Base-by-base conservation (phyloP, 2,113 vertebrate species). In the Erpornis zantholeuca region DNA sequence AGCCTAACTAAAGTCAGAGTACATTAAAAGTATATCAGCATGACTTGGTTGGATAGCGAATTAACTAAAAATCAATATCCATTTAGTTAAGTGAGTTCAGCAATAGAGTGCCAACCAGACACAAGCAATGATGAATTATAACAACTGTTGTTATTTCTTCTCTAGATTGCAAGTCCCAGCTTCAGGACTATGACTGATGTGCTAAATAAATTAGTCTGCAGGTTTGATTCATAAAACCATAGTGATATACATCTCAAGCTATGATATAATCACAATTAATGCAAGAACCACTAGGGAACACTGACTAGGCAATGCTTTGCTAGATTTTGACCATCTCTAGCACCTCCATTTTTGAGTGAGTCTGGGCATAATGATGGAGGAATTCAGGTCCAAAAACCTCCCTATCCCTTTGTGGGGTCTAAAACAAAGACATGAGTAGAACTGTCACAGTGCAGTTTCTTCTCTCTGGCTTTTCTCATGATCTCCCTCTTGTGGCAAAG, bases 401-500 rank as follows among this genome's bases (percentile, higher is more conserved):
- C 24, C 29, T 38, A 7, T 59, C 8, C 27, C 6, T 88, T 52
- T 33, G 33, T 9, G 23, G 19, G 4, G 11, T 19, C 52, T 60
- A 20, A 60, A 82, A 73, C 2, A 3, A 85, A 95, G 36, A 28
- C 7, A 28, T 0, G 7, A 92, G 7, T 49, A 61, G 53, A 89
- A 53, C 7, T 3, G 18, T 6, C 35, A 54, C 9, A 1, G 7
- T 3, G 13, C 10, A 20, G 13, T 42, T 90, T 83, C 23, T 12
- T n/a, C 61, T 69, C 59, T 45, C 65, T 44, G 29, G 9, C 4
- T 2, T 78, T 94, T 84, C 90, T 75, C 84, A 60, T 29, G 85
- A 8, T 78, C 96, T 93, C 95, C 95, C 95, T 91, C 96, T 95
- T 81, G 96, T 92, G 96, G 94, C 71, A 70, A 35, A 96, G 23